Evolutionary conservation across 2,797 vertebrate genomes (phyloP).

Genomic region (Sebastes minor): DNA sequence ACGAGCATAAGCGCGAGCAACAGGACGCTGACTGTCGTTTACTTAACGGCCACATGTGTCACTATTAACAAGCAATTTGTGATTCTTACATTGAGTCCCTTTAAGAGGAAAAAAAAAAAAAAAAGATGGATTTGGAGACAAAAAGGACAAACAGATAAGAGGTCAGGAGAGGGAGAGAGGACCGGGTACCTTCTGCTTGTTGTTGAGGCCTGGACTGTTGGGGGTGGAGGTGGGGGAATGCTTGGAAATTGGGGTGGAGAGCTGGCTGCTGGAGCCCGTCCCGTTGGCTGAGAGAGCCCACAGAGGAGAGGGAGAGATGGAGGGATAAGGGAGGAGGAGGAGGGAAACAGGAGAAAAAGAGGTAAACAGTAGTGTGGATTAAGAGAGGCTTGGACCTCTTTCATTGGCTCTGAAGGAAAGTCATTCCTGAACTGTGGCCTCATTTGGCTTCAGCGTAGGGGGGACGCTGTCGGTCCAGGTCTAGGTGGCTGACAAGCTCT

Average conservation of each 20-base stretch:
- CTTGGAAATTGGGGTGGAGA: conserved; percentile 98
- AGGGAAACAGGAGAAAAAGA: conserved; percentile 6
- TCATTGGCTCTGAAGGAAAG: conserved; percentile 39
- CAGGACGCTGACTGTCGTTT: too few species aligned
- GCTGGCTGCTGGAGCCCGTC: conserved; percentile 95
- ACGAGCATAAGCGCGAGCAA: too few species aligned
- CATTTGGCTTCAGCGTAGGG: conserved; percentile 39
- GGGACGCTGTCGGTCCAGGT: conserved; percentile 24
- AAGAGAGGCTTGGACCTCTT: conserved; percentile 20
- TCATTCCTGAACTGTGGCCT: conserved; percentile 47
- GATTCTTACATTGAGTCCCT: too few species aligned
- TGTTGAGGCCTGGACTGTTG: conserved; percentile 94
- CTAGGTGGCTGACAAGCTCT: conserved; percentile 31
- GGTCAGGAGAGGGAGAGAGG: neutral
- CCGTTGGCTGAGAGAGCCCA: conserved; percentile 88
- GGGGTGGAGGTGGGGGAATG: conserved; percentile 98
- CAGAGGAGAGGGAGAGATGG: conserved; percentile 3
- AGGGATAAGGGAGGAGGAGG: conserved; percentile 5
- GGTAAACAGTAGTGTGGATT: conserved; percentile 56
- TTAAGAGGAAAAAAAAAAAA: too few species aligned
- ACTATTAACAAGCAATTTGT: too few species aligned
- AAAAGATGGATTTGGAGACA: neutral
- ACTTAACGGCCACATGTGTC: too few species aligned
- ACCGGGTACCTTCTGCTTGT: conserved; percentile 96
- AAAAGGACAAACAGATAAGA: neutral